A percentile compares a stretch with the other conserved stretches of the same genome.
These are phyloP conservation scores for Barnardius zonarius DNA, from an alignment of 2,113 vertebrate genomes.

Conservation along the genomic window DNA sequence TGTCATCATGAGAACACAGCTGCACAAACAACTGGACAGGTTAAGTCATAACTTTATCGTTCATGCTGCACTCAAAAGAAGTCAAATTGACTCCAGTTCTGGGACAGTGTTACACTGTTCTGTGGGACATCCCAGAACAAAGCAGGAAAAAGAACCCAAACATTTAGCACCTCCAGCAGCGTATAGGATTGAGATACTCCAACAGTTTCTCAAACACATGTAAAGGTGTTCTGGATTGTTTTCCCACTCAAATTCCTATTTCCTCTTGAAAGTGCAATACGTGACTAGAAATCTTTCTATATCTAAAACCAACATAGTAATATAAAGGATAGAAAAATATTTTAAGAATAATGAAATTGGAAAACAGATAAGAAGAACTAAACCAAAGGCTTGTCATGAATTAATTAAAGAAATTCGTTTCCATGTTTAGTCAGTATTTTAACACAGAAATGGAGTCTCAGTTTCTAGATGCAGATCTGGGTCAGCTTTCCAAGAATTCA, in stretches of 20 bases:
- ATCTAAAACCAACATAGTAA: neutral
- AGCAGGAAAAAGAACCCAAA: neutral
- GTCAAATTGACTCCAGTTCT: neutral
- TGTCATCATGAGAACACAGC: neutral
- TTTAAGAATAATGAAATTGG: neutral
- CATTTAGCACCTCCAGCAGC: neutral
- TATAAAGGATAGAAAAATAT: neutral
- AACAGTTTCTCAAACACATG: neutral
- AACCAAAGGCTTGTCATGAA: neutral
- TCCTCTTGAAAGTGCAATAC: neutral
- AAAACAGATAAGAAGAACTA: neutral
- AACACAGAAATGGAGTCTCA: neutral
- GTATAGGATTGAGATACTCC: neutral
- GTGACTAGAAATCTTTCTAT: neutral
- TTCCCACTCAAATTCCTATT: neutral
- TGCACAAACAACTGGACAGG: neutral
- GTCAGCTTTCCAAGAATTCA: neutral
- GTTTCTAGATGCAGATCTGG: neutral
- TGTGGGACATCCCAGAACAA: neutral
- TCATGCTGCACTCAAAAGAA: neutral
- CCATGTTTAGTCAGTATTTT: neutral
- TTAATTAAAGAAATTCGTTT: neutral
- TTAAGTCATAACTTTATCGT: neutral
- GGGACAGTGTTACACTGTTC: accelerated
- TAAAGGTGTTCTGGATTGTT: neutral